phyloP scores from a whole-genome alignment of 2,113 vertebrate species.

The Otis tarda region DNA sequence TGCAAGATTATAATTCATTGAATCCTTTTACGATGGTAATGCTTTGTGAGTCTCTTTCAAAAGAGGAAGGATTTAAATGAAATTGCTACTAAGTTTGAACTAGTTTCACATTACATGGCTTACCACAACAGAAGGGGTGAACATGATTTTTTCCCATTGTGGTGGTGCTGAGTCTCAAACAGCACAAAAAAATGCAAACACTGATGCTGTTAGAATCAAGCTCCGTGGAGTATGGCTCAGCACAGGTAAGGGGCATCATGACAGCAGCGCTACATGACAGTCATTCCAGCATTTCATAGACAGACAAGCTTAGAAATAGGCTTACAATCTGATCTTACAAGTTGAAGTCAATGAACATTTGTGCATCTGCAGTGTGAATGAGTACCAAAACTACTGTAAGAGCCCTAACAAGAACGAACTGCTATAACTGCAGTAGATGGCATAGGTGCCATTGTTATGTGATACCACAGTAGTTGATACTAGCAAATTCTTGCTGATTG shows the following conservation, averaged over 20 bases:
- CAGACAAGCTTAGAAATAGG: neutral
- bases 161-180: neutral
- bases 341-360: neutral
- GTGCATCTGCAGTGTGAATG: neutral
- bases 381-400: neutral
- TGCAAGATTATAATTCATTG: neutral
- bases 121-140: neutral
- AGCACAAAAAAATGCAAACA: neutral
- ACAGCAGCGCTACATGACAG: neutral
- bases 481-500: neutral
- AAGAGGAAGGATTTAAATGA: neutral
- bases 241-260: neutral
- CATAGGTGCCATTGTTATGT: neutral
- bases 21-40: neutral
- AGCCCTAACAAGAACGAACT: neutral
- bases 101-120: neutral
- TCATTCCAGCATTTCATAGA: neutral
- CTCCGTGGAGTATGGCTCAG: neutral
- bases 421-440: neutral
- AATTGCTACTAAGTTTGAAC: neutral
- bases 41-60: neutral
- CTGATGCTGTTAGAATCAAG: neutral
- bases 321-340: neutral
- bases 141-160: neutral
- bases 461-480: neutral